Evolutionary conservation across 92 coral and sea anemone species (phyloP).

Genomic region (Bergia sp.): DNA sequence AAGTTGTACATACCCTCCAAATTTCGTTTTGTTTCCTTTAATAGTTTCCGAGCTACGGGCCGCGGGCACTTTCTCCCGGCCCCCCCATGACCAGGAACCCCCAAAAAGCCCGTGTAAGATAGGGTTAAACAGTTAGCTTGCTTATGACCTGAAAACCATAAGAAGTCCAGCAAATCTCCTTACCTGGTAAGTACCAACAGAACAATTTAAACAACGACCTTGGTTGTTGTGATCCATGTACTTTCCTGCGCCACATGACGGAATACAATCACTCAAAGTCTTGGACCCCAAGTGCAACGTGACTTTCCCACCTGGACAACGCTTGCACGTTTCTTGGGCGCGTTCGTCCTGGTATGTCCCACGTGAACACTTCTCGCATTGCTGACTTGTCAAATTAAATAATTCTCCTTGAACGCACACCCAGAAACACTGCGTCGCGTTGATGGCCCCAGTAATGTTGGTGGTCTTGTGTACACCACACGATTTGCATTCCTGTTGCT

Average conservation of each 20-base stretch:
- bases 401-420: conserved; percentile 20
- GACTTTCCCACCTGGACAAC: conserved; percentile 30
- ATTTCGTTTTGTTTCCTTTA: too few species aligned
- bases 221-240: conserved; percentile 38
- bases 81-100: too few species aligned
- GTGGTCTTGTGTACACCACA: conserved; percentile 41
- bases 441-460: background rate
- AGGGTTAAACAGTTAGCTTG: background rate
- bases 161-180: background rate
- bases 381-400: conserved; percentile 20
- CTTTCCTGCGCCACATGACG: conserved; percentile 13
- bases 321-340: conserved; percentile 42
- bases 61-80: too few species aligned
- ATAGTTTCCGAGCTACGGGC: too few species aligned
- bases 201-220: conserved; percentile 33
- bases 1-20: too few species aligned
- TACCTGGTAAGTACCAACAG: conserved; percentile 38
- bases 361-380: conserved; percentile 20
- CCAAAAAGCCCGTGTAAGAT: too few species aligned
- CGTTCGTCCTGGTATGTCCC: conserved; percentile 42
- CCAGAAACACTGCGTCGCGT: conserved; percentile 28
- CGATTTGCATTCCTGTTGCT: background rate
- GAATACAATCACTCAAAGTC: conserved; percentile 8
- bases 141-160: background rate
- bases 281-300: conserved; percentile 13